Conservation (phyloP, 2,797 vertebrate species). For the Steatocranus sp. region DNA sequence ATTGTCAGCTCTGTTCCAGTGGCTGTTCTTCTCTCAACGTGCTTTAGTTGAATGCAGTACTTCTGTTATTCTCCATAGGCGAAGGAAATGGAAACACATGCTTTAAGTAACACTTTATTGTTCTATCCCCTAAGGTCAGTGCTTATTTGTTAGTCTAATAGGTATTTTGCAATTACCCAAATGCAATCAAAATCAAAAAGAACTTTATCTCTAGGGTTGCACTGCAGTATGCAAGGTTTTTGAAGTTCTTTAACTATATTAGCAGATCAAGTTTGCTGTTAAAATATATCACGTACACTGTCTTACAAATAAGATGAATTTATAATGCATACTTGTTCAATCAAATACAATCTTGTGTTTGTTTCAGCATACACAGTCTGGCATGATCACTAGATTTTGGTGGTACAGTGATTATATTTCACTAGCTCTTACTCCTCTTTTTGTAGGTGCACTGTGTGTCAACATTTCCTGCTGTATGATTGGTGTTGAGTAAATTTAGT, state of each 20-base stretch:
- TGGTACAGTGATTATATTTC: not conserved
- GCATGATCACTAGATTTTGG: not conserved
- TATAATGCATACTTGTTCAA: not conserved
- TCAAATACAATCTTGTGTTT: not conserved
- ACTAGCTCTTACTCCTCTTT: not conserved
- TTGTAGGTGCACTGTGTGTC: not conserved
- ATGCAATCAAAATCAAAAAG: not conserved
- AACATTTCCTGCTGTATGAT: not conserved
- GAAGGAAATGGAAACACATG: not conserved
- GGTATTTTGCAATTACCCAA: not conserved
- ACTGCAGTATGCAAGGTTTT: not conserved
- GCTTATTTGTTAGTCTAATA: not conserved
- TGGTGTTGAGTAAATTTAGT: not conserved
- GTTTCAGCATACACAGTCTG: not conserved
- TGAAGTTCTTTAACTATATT: not conserved
- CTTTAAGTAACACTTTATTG: not conserved
- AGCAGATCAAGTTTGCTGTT: not conserved
- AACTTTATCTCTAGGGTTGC: not conserved
- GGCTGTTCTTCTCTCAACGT: not conserved
- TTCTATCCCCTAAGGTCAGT: not conserved
- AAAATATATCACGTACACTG: not conserved
- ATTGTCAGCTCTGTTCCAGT: not conserved
- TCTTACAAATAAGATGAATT: not conserved
- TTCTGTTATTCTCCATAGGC: not conserved
- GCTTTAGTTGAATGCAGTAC: not conserved